These are phyloP conservation scores for Netta rufina DNA, from an alignment of 2,797 vertebrate species.

Conservation along the genomic window DNA sequence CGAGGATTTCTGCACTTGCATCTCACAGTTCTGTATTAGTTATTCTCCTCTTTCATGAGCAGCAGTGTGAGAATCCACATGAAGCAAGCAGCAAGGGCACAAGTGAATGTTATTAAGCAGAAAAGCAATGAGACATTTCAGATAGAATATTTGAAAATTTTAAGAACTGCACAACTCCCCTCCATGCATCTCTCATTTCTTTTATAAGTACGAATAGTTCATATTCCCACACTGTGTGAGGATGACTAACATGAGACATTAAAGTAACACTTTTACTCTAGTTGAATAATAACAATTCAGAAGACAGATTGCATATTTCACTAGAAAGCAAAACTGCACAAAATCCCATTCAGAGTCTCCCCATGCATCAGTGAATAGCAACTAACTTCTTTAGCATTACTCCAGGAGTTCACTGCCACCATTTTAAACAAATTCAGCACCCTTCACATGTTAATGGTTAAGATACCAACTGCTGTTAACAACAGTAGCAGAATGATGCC, in stretches of 20 bases:
- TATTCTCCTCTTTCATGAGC: background rate
- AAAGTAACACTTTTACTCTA: background rate
- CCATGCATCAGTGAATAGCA: background rate
- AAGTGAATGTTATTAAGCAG: background rate
- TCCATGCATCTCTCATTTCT: background rate
- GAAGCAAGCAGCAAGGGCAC: background rate
- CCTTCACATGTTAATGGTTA: background rate
- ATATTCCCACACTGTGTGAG: background rate
- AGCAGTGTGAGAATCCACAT: background rate
- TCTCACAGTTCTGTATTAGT: background rate
- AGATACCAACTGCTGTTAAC: background rate
- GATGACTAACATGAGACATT: background rate
- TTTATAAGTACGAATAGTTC: background rate
- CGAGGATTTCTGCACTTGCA: background rate
- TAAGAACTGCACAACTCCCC: background rate
- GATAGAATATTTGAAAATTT: background rate
- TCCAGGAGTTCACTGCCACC: background rate
- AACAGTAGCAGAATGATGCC: background rate
- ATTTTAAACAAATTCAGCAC: background rate
- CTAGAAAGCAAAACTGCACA: background rate
- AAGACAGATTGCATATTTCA: background rate
- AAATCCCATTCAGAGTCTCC: background rate
- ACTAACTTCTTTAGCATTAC: background rate
- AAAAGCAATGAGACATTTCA: background rate
- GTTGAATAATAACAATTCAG: background rate